Evolutionary conservation across 2,797 vertebrate species (phyloP).

Genomic region (Falco biarmicus): DNA sequence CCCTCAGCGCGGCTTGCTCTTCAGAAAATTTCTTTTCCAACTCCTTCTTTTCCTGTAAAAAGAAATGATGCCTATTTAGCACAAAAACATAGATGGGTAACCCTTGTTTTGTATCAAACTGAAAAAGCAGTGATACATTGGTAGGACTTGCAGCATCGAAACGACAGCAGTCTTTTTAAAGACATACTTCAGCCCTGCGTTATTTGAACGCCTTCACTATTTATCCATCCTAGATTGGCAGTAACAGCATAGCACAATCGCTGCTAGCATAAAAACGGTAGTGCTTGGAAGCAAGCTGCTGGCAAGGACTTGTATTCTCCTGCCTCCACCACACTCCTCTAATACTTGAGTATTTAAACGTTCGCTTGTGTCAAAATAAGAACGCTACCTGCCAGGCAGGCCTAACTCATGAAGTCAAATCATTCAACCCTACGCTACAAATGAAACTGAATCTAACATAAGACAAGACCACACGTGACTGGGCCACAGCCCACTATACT

Average conservation of each 20-base stretch:
- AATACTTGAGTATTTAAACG: background rate
- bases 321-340: too few species aligned
- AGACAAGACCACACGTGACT: background rate
- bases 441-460: background rate
- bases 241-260: too few species aligned
- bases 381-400: background rate
- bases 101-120: background rate
- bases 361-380: background rate
- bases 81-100: background rate
- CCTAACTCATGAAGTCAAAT: background rate
- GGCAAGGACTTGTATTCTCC: too few species aligned
- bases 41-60: conserved; percentile 88
- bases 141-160: background rate
- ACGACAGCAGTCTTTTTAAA: too few species aligned
- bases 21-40: conserved; percentile 90
- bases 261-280: too few species aligned
- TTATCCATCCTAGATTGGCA: too few species aligned
- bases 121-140: background rate
- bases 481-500: background rate
- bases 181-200: background rate
- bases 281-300: too few species aligned
- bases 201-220: too few species aligned
- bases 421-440: background rate
- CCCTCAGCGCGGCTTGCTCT: conserved; percentile 90
- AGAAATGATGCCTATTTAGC: background rate